Evolutionary conservation across 2,113 vertebrate genomes (phyloP), one percentile per base, ranked within the genome.

Genomic region (Catagonus wagneri): DNA sequence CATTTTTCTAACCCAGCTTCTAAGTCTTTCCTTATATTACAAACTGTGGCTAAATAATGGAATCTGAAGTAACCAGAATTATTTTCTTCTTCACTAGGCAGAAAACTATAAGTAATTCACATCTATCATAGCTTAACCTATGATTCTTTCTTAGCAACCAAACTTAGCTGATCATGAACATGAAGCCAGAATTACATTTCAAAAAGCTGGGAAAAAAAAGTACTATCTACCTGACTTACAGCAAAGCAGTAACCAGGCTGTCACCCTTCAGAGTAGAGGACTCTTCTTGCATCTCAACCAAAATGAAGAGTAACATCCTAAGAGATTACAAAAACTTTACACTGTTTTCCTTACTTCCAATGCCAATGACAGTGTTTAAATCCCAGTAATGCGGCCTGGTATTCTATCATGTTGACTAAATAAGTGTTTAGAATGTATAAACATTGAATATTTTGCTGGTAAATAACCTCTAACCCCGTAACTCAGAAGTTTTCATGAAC

Each of bases 381-480:
- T 76, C 88, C 25, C 69, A 44, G 7, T 27, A 25, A 60, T 65
- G 17, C 58, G 83, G 58, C 14, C 11, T 83, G 63, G 23, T 32
- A 81, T 44, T 90, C 19, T 20, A 52, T 85, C 75, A 25, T 11
- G 52, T 29, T 91, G 34, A 58, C 65, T 65, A 66, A 90, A 84
- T 68, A 61, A 92, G 84, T 76, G 12, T 93, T 94, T 58, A 96
- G 29, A 80, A 94, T 80, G 15, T 50, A 12, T 65, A 83, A 75
- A 32, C 29, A 52, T 6, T 12, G 1, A 66, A 63, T 90, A 79
- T 15, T 93, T 56, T 58, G 10, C 54, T 22, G 71, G 19, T 56
- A 80, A 95, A 84, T 29, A 91, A 91, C 63, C 32, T 79, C 36
- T 29, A 84, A 11, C 34, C 17, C 75, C 66, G 44, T 44, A 90